Evolutionary conservation across 2,888 invertebrate species (phyloP), one percentile per base, ranked within the genome.

Genomic region (Lasioglossum lativentre): DNA sequence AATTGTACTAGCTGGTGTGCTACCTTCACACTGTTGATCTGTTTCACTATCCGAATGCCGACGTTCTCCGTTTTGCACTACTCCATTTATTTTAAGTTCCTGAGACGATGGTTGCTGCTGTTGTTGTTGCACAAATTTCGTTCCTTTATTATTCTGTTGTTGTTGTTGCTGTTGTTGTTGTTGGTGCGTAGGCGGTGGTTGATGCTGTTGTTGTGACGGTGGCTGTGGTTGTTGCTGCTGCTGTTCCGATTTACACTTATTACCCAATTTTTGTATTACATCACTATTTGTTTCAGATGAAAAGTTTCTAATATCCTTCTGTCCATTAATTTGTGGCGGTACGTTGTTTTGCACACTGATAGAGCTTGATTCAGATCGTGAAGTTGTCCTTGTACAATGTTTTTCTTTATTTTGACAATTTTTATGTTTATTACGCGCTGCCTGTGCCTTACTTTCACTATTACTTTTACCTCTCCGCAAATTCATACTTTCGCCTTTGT

Each of bases 401-500:
- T 95, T 95, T 56, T 95, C 95, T 88, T 95, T 95, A 84, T 95
- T 95, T 88, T 95, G 94, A 86, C 94, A 95, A 90, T 95, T 96
- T 95, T 96, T 96, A 93, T 95, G 96, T 93, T 96, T 96, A 91
- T 96, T 96, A 88, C 95, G 94, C 93, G 96, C 96, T 86, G 96
- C 95, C 95, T 96, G 95, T 87, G 94, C 96, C 86, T 95, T 95
- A 83, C 94, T 95, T 89, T 95, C 95, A 87, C 94, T 94, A 89
- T 94, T 94, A 91, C 94, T 94, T 92, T 95, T 94, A 78, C 94
- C 93, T 86, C 95, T 91, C 70, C 95, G 92, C 91, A 94, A 88
- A 91, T 92, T 92, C 90, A 95, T 93, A 89, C 89, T 93, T 85
- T 95, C 94, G 75, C 94, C 95, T 83, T 94, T 96, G 95, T 96